Evolutionary conservation across 2,797 vertebrate genomes (phyloP), one percentile per base, ranked within the genome.

Genomic region (Lophius americanus): DNA sequence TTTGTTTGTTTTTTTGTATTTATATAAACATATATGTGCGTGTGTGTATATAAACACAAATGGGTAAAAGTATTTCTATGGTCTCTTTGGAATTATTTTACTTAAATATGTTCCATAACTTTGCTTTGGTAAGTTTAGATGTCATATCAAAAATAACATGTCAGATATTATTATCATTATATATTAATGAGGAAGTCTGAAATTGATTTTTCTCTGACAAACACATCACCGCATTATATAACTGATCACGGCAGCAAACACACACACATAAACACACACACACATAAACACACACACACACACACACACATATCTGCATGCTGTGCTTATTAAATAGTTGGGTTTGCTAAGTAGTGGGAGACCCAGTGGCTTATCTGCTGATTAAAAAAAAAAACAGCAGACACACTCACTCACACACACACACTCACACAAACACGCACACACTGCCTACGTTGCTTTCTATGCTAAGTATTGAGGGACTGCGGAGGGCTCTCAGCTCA

Each of bases 261-360:
- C 49, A 66, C 60, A 60, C 50, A 61, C 50, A 56, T 12, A 66
- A 9, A 36, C 11, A 2, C 38, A 41, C 51, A 58, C 39, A 50
- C 43, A 41, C 10, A 64, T 68, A 65, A 35, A 76, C 50, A 57
- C 38, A 60, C 47, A 55, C 41, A 60, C 60, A 56, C 43, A 48
- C 64, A 64, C 73, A 71, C 58, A 76, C 23, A 63, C 3, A 43
- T 0, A 9, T 71, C 23, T 3, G 14, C 85, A 80, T 73, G 73
- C 78, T 88, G 83, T 72, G 85, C 70, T 85, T 88, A 89, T 88
- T 85, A 86, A 86, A 83, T 81, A 77, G 76, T 76, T 77, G 51
- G 52, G 64, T 79, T 77, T 79, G 62, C 64, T 86, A 81, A 87
- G 63, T 72, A 79, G 63, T 68, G 65, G 43, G 35, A 64, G 72